Base-by-base conservation (phyloP, 2,113 vertebrate species). In the Tor tambroides region DNA sequence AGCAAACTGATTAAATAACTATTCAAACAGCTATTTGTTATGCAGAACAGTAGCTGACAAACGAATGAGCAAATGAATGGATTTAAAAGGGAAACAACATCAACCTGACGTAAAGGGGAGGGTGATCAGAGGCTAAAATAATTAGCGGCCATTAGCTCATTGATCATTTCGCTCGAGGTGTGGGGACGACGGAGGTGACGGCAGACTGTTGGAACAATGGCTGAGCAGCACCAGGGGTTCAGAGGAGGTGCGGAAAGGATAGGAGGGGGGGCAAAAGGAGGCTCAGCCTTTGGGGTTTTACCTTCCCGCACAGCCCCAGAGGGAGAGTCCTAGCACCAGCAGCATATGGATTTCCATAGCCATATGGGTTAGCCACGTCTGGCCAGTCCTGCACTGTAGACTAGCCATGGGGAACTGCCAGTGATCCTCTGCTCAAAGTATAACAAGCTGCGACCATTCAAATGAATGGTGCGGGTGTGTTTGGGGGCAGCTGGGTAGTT, bases 301-400 rank as follows among this genome's bases (percentile, higher is more conserved):
- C 96, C 96, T 95, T 95, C 95, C 95, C 95, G 92, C 92, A 92
- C 92, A 93, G 95, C 93, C 96, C 96, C 91, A 92, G 93, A 93
- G 96, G 95, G 96, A 96, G 94, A 80, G 88, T 93, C 95, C 95
- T 95, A 96, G 96, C 96, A 96, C 96, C 96, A 95, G 96, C 94
- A 95, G 96, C 97, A 98, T 98, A 97, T 97, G 97, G 97, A 96
- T 98, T 97, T 92, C 96, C 96, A 98, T 96, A 96, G 95, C 96
- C 98, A 99, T 98, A 98, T 98, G 97, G 97, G 96, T 93, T 95
- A 96, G 96, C 95, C 94, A 93, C 93, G 96, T 96, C 97, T 97
- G 96, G 95, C 95, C 95, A 94, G 95, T 93, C 95, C 94, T 95
- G 93, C 95, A 94, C 95, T 94, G 92, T 93, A 95, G 95, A 94